A percentile compares a stretch with the other conserved stretches of the same genome.
Conservation (phyloP, 2,797 vertebrate genomes). For the Clarias platycephalus region DNA sequence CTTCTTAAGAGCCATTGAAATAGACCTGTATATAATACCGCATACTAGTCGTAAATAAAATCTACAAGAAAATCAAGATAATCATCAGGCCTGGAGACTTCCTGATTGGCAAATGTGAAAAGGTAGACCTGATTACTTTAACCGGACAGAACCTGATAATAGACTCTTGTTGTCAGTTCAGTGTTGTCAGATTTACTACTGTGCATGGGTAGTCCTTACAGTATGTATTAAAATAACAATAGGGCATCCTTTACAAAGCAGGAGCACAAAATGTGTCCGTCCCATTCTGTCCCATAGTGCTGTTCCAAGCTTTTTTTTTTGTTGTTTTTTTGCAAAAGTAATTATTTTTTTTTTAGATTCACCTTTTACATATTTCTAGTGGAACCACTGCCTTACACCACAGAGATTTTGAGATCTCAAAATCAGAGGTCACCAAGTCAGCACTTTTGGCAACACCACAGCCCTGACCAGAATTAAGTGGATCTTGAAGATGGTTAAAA, state of each 20-base stretch:
- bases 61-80: neutral
- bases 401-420: too few species aligned
- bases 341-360: too few species aligned
- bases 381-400: too few species aligned
- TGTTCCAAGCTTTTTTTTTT: neutral
- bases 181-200: neutral
- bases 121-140: slow-evolving; percentile 2
- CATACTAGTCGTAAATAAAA: neutral
- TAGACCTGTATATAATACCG: neutral
- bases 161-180: neutral
- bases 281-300: neutral
- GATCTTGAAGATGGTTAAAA: neutral
- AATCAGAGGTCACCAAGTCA: too few species aligned
- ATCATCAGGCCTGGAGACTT: neutral
- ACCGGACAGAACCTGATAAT: neutral
- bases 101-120: neutral
- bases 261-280: too few species aligned
- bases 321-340: neutral
- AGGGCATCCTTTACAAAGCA: neutral
- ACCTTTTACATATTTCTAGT: too few species aligned
- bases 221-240: neutral
- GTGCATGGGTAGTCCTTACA: neutral
- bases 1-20: neutral
- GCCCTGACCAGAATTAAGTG: neutral
- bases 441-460: too few species aligned